Evolutionary conservation across 2,797 vertebrate genomes (phyloP), one percentile per base, ranked within the genome.

Genomic region (Cynopterus sphinx): DNA sequence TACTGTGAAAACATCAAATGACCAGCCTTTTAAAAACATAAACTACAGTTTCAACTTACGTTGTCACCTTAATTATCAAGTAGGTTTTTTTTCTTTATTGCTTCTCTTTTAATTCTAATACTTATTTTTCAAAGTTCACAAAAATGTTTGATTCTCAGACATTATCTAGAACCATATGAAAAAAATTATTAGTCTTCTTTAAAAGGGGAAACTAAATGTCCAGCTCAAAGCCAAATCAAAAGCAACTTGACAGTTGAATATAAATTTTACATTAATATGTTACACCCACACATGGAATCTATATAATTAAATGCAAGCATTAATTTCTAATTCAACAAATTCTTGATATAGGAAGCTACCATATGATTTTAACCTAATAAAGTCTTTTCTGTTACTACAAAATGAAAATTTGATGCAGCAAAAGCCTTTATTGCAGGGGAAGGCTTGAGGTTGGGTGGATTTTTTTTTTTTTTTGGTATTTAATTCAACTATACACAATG

Each of bases 401-500:
- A 94, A 94, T 83, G 96, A 71, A 95, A 97, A 97, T 93, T 70
- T 77, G 82, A 95, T 96, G 85, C 43, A 97, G 87, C 83, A 93
- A 96, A 97, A 95, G 91, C 39, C 70, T 97, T 96, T 97, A 95
- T 89, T 96, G 63, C 28, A 78, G 67, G 70, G 70, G 63, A 96
- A 53, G 74, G 81, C 31, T 39, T 89, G 57, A 94, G 51, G 28
- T n/a, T 90, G 92, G 95, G 68, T 91, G 33, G 33, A 10, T 78
- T 31, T 51, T 91, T 73, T 89, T 77, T 19, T 1, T 3, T 90
- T 97, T 79, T 61, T 49, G 90, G 94, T 97, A 84, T 96, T 97
- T 91, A 87, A 94, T 97, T 97, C 81, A 67, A 74, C 92, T 74
- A 94, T 55, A 90, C 87, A 97, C 93, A 96, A 97, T 82, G 92